Conservation (phyloP, 1,140 invertebrate species). For the Schlechtendalia chinensis region DNA sequence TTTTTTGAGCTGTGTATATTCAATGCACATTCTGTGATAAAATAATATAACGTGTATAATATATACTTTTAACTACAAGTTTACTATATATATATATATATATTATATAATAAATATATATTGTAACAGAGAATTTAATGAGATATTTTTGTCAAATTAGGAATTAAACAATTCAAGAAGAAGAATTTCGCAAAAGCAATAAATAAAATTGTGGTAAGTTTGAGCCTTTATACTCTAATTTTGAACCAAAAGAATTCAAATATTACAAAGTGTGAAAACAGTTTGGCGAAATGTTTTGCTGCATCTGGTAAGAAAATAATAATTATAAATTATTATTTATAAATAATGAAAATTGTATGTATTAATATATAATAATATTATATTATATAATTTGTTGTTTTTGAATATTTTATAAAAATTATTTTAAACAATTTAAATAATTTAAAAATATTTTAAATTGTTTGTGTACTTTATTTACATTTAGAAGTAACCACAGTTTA, state of each 20-base stretch:
- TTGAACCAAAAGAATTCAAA: slow-evolving; percentile 26
- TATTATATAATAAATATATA: too few relatives aligned
- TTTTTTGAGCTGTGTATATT: too few relatives aligned
- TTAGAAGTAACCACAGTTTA: too few relatives aligned
- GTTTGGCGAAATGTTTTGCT: slow-evolving; percentile 43
- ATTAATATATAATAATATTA: too few relatives aligned
- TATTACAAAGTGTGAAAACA: slow-evolving; percentile 49
- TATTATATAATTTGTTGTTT: too few relatives aligned
- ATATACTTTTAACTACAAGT: too few relatives aligned
- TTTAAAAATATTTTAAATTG: neutral
- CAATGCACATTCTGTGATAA: too few relatives aligned
- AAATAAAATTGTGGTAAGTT: neutral
- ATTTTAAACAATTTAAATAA: too few relatives aligned
- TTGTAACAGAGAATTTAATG: neutral
- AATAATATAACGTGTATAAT: too few relatives aligned
- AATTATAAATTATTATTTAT: neutral
- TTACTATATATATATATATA: neutral
- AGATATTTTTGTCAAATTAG: neutral
- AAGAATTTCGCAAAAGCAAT: neutral
- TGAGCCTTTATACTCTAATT: slow-evolving; percentile 7
- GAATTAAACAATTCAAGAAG: neutral
- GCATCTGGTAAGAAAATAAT: slow-evolving; percentile 46
- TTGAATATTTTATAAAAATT: neutral
- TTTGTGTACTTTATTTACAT: neutral
- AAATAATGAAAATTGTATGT: neutral